phyloP scores from a whole-genome alignment of 2,113 vertebrate species.

The Coptodon rendalli region DNA sequence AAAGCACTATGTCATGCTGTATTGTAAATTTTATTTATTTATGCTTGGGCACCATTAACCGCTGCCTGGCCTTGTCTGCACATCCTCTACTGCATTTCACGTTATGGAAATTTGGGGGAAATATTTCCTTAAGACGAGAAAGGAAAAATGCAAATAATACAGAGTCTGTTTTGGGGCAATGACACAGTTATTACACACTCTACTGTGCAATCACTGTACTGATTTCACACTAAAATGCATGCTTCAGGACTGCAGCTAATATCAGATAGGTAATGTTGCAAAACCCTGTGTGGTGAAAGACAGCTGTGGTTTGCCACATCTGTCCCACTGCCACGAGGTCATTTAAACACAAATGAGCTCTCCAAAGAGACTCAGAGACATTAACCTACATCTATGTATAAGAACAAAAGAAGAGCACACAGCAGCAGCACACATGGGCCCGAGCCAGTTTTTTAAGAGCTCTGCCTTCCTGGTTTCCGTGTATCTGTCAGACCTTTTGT shows the following conservation, averaged over 20 bases:
- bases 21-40: not conserved
- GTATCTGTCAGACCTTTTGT: not conserved
- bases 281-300: conserved; percentile 5
- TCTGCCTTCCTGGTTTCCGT: not conserved
- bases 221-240: not conserved
- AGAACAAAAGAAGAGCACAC: not conserved
- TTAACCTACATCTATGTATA: not conserved
- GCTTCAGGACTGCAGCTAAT: not conserved
- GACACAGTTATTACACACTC: not conserved
- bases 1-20: not conserved
- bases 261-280: not conserved
- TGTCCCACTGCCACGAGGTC: conserved; percentile 21
- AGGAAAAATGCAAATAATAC: not conserved
- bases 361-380: not conserved
- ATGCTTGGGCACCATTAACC: conserved; percentile 4
- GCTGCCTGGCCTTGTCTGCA: not conserved
- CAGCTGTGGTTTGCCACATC: conserved; percentile 4
- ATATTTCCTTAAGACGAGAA: not conserved
- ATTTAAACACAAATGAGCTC: conserved; percentile 12
- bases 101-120: not conserved
- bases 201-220: not conserved
- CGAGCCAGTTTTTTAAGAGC: not conserved
- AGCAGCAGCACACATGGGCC: not conserved
- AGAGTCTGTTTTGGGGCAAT: not conserved
- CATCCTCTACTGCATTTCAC: not conserved